These are phyloP conservation scores for Sminthurinus aureus DNA, from an alignment of 2,888 invertebrate genomes.

Conservation along the genomic window DNA sequence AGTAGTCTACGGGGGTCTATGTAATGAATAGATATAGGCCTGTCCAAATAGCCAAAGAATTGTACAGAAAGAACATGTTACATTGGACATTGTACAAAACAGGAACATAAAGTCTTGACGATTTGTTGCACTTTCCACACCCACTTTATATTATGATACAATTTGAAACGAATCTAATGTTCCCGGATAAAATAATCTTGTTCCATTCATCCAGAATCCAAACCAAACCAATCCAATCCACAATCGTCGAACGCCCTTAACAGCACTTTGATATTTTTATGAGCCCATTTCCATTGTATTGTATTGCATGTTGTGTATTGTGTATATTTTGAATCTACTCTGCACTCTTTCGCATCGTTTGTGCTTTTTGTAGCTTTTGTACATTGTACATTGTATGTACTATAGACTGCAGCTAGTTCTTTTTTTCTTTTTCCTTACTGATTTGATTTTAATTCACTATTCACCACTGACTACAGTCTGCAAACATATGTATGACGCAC, in stretches of 20 bases:
- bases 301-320: too few relatives aligned
- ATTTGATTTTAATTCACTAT: too few relatives aligned
- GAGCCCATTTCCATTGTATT: background rate
- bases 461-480: too few relatives aligned
- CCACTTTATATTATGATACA: background rate
- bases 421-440: too few relatives aligned
- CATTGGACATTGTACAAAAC: too few relatives aligned
- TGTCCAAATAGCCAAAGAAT: background rate
- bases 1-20: background rate
- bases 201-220: background rate
- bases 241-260: background rate
- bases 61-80: background rate
- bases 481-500: too few relatives aligned
- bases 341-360: too few relatives aligned
- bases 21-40: slow-evolving; percentile 4
- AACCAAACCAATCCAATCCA: too few relatives aligned
- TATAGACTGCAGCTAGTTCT: too few relatives aligned
- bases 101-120: background rate
- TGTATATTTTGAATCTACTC: too few relatives aligned
- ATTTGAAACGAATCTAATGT: background rate
- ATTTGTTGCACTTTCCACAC: slow-evolving; percentile 13
- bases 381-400: too few relatives aligned
- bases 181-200: background rate
- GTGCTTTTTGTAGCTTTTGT: too few relatives aligned
- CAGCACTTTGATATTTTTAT: background rate